Conservation (phyloP, 2,797 vertebrate genomes). For the Schizopygopsis pylzovi region DNA sequence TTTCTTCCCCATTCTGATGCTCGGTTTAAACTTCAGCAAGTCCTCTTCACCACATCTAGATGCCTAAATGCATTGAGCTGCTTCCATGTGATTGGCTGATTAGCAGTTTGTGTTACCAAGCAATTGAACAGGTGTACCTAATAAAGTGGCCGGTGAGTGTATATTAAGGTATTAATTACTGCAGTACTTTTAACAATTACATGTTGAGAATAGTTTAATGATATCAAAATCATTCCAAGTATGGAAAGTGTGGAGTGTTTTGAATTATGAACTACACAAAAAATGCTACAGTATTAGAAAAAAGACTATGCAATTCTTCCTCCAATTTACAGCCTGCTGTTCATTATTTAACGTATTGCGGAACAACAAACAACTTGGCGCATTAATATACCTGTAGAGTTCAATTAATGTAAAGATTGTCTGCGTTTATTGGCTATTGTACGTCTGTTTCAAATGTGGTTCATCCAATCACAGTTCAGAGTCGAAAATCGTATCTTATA, state of each 20-base stretch:
- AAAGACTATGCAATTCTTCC: not conserved
- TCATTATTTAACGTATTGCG: not conserved
- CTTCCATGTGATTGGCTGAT: too few relatives aligned
- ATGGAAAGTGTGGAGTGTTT: not conserved
- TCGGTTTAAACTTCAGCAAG: too few relatives aligned
- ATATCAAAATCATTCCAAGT: not conserved
- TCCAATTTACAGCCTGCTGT: not conserved
- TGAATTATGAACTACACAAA: not conserved
- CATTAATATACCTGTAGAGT: not conserved
- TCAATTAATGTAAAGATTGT: not conserved
- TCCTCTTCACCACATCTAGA: too few relatives aligned
- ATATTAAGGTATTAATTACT: too few relatives aligned
- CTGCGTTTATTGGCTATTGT: not conserved
- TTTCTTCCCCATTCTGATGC: too few relatives aligned
- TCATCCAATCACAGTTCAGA: slow-evolving; percentile 14
- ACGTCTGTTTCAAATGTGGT: not conserved
- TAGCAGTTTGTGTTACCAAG: too few relatives aligned
- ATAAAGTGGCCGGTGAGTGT: too few relatives aligned
- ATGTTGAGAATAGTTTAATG: not conserved
- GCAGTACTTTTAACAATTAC: not conserved
- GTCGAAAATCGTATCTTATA: not conserved
- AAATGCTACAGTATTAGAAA: not conserved
- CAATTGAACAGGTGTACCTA: too few relatives aligned
- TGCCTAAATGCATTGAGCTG: too few relatives aligned
- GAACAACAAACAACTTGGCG: not conserved